A percentile compares a stretch with the other conserved stretches of the same genome.
Evolutionary conservation across 92 coral and sea anemone genomes (phyloP).

Genomic region (Hydrozoanthus gracilis): DNA sequence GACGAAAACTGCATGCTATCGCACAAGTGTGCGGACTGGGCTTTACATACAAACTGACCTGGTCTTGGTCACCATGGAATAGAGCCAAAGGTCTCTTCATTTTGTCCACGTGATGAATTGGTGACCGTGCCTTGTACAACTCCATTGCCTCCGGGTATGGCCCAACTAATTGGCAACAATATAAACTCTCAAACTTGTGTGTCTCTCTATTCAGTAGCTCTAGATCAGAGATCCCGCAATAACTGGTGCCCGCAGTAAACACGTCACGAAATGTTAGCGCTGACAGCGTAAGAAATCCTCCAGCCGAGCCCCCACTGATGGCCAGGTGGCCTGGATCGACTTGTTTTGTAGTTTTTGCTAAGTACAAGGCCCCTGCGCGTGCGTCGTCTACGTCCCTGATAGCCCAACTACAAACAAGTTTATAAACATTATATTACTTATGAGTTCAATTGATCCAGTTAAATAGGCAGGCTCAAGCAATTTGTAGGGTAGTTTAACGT

Average conservation of each 20-base stretch:
- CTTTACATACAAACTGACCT: constrained; percentile 61
- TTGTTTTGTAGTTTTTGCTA: constrained; percentile 73
- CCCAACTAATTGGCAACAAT: constrained; percentile 74
- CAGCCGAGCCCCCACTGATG: constrained; percentile 96
- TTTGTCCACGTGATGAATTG: constrained; percentile 69
- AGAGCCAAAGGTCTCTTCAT: constrained; percentile 76
- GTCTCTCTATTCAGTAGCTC: constrained; percentile 73
- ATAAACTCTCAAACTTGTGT: constrained; percentile 93
- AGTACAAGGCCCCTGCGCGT: constrained; percentile 81
- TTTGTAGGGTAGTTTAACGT: too few relatives aligned
- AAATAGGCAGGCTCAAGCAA: too few relatives aligned
- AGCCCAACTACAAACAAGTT: constrained; percentile 76
- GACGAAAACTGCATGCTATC: too few relatives aligned
- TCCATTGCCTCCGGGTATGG: constrained; percentile 77
- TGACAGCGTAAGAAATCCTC: constrained; percentile 85
- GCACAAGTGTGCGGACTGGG: too few relatives aligned
- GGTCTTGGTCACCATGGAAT: constrained; percentile 92
- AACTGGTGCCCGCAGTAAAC: constrained; percentile 89
- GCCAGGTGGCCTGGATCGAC: constrained; percentile 75
- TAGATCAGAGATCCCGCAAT: constrained; percentile 82
- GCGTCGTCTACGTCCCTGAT: constrained; percentile 88
- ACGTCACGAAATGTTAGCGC: constrained; percentile 82
- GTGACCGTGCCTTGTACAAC: constrained; percentile 76
- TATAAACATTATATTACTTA: background rate
- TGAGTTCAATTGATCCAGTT: too few relatives aligned